Conservation (phyloP, 1,140 invertebrate species). For the Drosophila pandora region DNA sequence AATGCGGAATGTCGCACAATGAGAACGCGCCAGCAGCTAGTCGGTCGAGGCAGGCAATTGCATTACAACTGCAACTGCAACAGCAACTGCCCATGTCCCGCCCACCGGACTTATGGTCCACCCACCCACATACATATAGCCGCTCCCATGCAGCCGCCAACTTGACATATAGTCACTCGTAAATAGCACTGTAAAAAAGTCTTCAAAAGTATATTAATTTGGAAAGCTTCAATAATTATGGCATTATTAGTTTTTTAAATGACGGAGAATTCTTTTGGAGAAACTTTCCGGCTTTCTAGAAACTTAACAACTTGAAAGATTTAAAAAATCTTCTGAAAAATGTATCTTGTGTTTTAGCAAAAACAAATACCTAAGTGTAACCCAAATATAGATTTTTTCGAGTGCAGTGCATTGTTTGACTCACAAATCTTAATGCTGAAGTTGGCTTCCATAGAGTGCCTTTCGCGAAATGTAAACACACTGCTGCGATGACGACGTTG, state of each 20-base stretch:
- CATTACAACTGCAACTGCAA: slow-evolving; percentile 8
- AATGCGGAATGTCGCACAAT: slow-evolving; percentile 54
- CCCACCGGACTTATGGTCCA: neutral
- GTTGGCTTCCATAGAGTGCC: slow-evolving; percentile 19
- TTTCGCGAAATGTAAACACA: slow-evolving; percentile 33
- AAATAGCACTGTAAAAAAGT: slow-evolving; percentile 12
- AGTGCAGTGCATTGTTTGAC: slow-evolving; percentile 11
- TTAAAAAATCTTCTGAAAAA: neutral
- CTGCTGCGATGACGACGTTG: slow-evolving; percentile 8
- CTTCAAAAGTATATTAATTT: neutral
- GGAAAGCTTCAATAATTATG: neutral
- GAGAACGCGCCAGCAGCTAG: slow-evolving; percentile 28
- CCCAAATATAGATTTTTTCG: neutral
- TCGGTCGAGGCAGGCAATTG: slow-evolving; percentile 26
- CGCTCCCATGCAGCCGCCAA: slow-evolving; percentile 40
- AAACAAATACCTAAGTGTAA: neutral
- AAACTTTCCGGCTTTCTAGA: neutral
- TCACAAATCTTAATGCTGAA: slow-evolving; percentile 29
- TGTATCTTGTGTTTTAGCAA: neutral
- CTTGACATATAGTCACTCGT: slow-evolving; percentile 39
- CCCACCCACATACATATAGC: slow-evolving; percentile 29
- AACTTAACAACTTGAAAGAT: neutral
- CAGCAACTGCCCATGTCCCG: neutral
- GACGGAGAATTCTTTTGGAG: neutral
- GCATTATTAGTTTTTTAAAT: neutral